These are phyloP conservation scores for Thryonomys swinderianus DNA, from an alignment of 2,113 vertebrate species.

Conservation along the genomic window DNA sequence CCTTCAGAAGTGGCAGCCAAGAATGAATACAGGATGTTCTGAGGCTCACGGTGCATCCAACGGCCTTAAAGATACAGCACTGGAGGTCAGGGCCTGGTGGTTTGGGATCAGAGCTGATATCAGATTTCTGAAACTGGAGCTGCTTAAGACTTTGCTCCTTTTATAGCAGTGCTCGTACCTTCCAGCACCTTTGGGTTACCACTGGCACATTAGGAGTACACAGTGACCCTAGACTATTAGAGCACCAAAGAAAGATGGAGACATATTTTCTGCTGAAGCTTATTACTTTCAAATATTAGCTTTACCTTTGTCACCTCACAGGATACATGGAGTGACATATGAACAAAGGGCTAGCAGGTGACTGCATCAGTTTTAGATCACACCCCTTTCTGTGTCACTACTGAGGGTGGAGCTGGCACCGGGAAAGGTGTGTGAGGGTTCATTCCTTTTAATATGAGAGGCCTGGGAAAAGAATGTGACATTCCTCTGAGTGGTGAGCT, in stretches of 20 bases:
- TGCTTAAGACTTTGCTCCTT: not conserved
- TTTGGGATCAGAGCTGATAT: not conserved
- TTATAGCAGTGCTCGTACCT: not conserved
- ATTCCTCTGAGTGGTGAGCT: not conserved
- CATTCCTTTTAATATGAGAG: not conserved
- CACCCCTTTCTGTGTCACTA: not conserved
- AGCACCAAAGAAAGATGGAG: not conserved
- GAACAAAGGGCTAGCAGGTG: not conserved
- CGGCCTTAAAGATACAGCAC: not conserved
- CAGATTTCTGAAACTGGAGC: not conserved
- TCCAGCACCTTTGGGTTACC: not conserved
- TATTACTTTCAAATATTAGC: not conserved
- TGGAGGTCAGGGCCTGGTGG: not conserved
- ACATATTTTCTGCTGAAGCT: not conserved
- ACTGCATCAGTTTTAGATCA: not conserved
- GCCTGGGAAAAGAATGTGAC: accelerated
- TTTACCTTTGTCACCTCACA: not conserved
- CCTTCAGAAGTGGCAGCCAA: not conserved
- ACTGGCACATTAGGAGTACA: not conserved
- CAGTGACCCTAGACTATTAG: not conserved
- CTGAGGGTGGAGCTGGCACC: not conserved
- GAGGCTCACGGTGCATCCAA: not conserved
- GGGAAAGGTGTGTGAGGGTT: not conserved
- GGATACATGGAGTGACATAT: not conserved
- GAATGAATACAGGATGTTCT: not conserved